A percentile compares a stretch with the other conserved stretches of the same genome.
Evolutionary conservation across 2,888 invertebrate species (phyloP).

Genomic region (Hirtodrosophila histrioides): DNA sequence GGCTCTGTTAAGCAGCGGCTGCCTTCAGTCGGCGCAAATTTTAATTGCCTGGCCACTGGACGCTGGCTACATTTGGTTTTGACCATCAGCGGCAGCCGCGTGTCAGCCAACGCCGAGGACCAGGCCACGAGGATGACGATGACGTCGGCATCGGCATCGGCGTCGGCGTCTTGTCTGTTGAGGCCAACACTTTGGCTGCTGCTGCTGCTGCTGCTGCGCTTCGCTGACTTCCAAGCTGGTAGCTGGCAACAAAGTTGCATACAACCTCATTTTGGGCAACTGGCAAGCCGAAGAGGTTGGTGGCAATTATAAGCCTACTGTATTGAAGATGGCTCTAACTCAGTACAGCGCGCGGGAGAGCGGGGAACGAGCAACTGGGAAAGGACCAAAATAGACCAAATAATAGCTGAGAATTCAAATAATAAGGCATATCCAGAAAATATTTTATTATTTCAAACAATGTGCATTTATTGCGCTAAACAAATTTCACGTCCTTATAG

Average conservation of each 20-base stretch:
- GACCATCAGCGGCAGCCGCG: slow-evolving; percentile 43
- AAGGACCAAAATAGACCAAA: too few relatives aligned
- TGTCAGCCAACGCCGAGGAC: slow-evolving; percentile 40
- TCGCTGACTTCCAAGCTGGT: slow-evolving; percentile 42
- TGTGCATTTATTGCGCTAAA: too few relatives aligned
- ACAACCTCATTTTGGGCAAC: slow-evolving; percentile 55
- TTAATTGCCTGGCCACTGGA: slow-evolving; percentile 69
- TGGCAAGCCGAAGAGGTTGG: slow-evolving; percentile 25
- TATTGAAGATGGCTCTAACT: slow-evolving; percentile 1
- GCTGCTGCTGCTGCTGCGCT: slow-evolving; percentile 46
- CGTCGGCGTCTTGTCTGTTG: slow-evolving; percentile 35
- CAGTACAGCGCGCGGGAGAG: not conserved
- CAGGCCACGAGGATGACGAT: slow-evolving; percentile 16
- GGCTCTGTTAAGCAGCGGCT: slow-evolving; percentile 44
- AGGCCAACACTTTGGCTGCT: slow-evolving; percentile 46
- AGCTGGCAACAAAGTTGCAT: slow-evolving; percentile 47
- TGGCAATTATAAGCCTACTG: slow-evolving; percentile 53
- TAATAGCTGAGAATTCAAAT: too few relatives aligned
- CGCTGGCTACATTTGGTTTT: slow-evolving; percentile 63
- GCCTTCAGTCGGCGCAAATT: slow-evolving; percentile 63
- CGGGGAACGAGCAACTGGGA: not conserved
- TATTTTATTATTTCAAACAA: too few relatives aligned
- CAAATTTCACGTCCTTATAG: too few relatives aligned
- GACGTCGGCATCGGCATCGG: slow-evolving; percentile 1
- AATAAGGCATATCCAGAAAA: too few relatives aligned